Evolutionary conservation across 2,113 vertebrate species (phyloP).

Genomic region (Tragelaphus imberbis): DNA sequence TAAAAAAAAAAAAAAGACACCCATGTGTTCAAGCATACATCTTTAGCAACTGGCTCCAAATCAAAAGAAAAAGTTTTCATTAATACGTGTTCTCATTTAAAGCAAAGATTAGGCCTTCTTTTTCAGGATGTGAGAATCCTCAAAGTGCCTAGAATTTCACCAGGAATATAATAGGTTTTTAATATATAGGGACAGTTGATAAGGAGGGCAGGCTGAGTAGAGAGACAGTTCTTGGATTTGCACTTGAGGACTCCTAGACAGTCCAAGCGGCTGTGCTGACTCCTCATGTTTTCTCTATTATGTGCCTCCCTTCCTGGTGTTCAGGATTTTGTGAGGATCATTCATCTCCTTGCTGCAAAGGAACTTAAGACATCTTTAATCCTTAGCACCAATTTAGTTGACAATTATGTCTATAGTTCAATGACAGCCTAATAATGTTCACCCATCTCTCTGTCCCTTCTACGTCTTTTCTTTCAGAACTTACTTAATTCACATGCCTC

Average conservation of each 20-base stretch:
- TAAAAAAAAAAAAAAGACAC: neutral
- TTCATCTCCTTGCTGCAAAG: neutral
- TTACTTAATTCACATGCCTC: neutral
- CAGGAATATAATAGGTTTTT: neutral
- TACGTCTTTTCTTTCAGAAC: neutral
- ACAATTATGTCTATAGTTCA: neutral
- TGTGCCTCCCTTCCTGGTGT: neutral
- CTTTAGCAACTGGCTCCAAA: conserved; percentile 10
- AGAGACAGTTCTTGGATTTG: neutral
- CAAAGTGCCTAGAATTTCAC: neutral
- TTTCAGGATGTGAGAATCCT: neutral
- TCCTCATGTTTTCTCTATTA: accelerated
- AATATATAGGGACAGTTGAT: neutral
- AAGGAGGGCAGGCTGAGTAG: neutral
- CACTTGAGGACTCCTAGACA: neutral
- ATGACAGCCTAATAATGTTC: neutral
- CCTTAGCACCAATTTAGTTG: neutral
- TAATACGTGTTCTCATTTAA: conserved; percentile 5
- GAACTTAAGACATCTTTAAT: neutral
- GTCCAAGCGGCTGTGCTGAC: neutral
- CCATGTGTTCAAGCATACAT: neutral
- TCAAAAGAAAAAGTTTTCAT: conserved; percentile 30
- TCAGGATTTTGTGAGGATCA: neutral
- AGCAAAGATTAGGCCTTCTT: neutral
- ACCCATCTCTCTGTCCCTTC: neutral